Evolutionary conservation across 2,888 invertebrate species (phyloP), one percentile per base, ranked within the genome.

Genomic region (Trypoxylon attenuatum): DNA sequence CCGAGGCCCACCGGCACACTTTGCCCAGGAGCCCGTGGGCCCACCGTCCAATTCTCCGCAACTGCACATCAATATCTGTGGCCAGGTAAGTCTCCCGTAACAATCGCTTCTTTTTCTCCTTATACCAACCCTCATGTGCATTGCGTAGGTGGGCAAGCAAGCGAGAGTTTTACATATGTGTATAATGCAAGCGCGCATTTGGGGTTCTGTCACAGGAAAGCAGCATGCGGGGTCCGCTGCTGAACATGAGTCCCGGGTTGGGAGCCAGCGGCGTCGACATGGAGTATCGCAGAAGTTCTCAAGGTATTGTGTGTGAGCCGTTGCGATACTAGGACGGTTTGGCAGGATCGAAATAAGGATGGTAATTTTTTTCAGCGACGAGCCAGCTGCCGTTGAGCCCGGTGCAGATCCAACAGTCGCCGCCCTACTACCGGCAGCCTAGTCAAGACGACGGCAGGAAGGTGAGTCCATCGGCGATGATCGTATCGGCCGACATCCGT

Each of bases 401-500:
- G 25, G 89, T 90, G 53, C 90, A 90, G 72, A 87, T 90, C 73
- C 89, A 89, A 75, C 89, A 89, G 73, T 88, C 89, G 61, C 88
- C 90, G 58, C 88, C 88, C 56, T 90, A 88, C 81, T 90, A 89
- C 74, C 84, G 90, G 55, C 89, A 89, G 76, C 85, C 88, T 71
- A 89, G 88, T 81, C 87, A 87, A 79, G 90, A 90, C 71, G 90
- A 90, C 71, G 88, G 89, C 62, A 88, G 90, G 77, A 94, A 94
- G 82, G 88, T 88, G 79, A 81, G 77, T n/a, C n/a, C n/a, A n/a
- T n/a, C n/a, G n/a, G n/a, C n/a, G n/a, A n/a, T n/a, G n/a, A n/a
- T n/a, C 4, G 33, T 29, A 16, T 23, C n/a, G n/a, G 2, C 16
- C 4, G 15, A 23, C 2, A 19, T 15, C n/a, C 21, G n/a, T 43